Evolutionary conservation across 2,888 invertebrate genomes (phyloP).

Genomic region (Morpho deidamia): DNA sequence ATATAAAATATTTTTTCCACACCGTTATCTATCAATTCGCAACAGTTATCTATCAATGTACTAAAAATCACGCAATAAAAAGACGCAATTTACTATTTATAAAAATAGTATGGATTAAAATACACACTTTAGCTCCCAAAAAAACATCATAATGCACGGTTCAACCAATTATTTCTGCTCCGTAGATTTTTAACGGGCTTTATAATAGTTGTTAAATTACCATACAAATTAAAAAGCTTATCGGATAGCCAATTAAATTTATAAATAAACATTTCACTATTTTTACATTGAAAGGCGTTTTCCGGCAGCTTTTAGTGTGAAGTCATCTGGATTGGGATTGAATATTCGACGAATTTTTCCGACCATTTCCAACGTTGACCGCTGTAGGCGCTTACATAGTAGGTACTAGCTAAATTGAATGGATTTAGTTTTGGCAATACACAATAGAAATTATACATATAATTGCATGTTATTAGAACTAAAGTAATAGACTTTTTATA

Average conservation of each 20-base stretch:
- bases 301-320: slow-evolving; percentile 1
- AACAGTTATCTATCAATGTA: no score
- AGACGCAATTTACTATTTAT: no score
- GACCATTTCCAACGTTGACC: neutral
- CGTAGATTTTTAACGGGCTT: no score
- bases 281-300: neutral
- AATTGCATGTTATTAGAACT: neutral
- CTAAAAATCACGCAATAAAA: no score
- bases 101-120: no score
- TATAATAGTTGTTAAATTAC: neutral
- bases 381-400: neutral
- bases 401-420: neutral
- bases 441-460: slow-evolving; percentile 2
- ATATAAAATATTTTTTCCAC: no score
- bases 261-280: neutral
- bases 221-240: neutral
- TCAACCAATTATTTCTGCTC: no score
- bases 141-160: no score
- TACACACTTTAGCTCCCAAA: no score
- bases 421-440: neutral
- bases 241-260: neutral
- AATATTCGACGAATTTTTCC: slow-evolving; percentile 1
- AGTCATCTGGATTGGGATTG: neutral
- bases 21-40: no score
- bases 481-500: neutral